phyloP scores from a whole-genome alignment of 1,140 invertebrate genomes.

The Drosophila lowei region DNA sequence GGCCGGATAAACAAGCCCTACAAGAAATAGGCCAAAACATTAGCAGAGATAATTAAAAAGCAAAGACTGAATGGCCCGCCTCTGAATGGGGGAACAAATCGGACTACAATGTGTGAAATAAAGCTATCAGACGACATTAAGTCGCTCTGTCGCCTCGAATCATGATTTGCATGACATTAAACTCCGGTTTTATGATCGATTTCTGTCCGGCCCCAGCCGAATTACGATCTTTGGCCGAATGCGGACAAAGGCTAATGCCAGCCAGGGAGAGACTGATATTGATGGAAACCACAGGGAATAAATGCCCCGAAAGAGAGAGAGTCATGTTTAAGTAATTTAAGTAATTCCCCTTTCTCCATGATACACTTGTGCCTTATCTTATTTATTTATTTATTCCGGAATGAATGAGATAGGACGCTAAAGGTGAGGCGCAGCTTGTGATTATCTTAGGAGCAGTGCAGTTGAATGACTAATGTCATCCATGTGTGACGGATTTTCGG shows the following conservation, averaged over 20 bases:
- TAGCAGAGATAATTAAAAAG: constrained; percentile 54
- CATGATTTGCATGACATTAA: constrained; percentile 74
- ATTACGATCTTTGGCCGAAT: constrained; percentile 46
- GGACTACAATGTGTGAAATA: constrained; percentile 48
- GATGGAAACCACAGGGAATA: constrained; percentile 37
- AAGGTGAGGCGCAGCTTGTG: not conserved
- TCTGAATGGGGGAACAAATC: constrained; percentile 25
- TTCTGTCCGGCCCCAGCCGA: constrained; percentile 54
- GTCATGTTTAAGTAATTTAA: not conserved
- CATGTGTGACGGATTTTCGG: not conserved
- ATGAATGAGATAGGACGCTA: too few species aligned
- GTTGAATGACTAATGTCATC: constrained; percentile 20
- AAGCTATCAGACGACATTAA: constrained; percentile 75
- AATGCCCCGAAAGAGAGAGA: constrained; percentile 13
- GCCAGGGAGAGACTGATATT: constrained; percentile 20
- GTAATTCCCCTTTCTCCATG: constrained; percentile 9
- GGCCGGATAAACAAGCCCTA: not conserved
- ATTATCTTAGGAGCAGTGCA: constrained; percentile 5
- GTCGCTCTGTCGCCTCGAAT: constrained; percentile 60
- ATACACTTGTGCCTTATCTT: not conserved
- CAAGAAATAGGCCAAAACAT: constrained; percentile 45
- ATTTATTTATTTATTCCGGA: not conserved
- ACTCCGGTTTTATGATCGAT: constrained; percentile 71
- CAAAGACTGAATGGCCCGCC: constrained; percentile 9
- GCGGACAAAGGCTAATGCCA: constrained; percentile 15